Evolutionary conservation across 1,140 invertebrate species (phyloP).

Genomic region (Macrotrachela quadricornifera): DNA sequence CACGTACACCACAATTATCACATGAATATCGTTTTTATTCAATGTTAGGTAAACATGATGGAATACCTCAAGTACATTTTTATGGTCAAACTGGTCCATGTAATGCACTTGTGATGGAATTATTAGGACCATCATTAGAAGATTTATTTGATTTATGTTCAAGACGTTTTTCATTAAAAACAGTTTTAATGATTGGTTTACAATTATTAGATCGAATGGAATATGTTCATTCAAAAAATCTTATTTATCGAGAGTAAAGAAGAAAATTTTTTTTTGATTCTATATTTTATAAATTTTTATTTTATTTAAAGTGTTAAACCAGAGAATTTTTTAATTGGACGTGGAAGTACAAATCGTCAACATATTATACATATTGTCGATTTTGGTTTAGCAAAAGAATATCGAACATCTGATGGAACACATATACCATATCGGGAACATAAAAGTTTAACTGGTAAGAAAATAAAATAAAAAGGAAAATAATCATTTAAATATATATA

Average conservation of each 20-base stretch:
- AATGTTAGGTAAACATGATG: not conserved
- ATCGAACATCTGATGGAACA: not conserved
- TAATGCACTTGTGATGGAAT: conserved; percentile 14
- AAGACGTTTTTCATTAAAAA: conserved; percentile 11
- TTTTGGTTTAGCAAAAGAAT: conserved; percentile 9
- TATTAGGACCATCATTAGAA: conserved; percentile 14
- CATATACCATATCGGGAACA: conserved; percentile 8
- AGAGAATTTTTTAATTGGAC: conserved; percentile 9
- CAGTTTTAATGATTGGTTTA: conserved; percentile 9
- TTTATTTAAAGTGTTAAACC: conserved; percentile 19
- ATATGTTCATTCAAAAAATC: conserved; percentile 10
- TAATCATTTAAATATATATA: no score
- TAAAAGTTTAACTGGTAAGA: conserved; percentile 2
- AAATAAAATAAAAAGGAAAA: no score
- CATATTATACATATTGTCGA: conserved; percentile 8
- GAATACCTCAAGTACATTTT: conserved; percentile 1
- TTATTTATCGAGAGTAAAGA: conserved; percentile 8
- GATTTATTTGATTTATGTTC: conserved; percentile 14
- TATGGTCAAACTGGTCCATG: conserved; percentile 29
- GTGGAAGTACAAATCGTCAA: not conserved
- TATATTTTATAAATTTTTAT: conserved; percentile 14
- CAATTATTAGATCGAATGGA: conserved; percentile 10
- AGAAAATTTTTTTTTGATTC: conserved; percentile 6
- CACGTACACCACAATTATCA: not conserved
- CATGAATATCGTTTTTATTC: conserved; percentile 1